Evolutionary conservation across 2,888 invertebrate genomes (phyloP).

Genomic region (Hybos culiciformis): DNA sequence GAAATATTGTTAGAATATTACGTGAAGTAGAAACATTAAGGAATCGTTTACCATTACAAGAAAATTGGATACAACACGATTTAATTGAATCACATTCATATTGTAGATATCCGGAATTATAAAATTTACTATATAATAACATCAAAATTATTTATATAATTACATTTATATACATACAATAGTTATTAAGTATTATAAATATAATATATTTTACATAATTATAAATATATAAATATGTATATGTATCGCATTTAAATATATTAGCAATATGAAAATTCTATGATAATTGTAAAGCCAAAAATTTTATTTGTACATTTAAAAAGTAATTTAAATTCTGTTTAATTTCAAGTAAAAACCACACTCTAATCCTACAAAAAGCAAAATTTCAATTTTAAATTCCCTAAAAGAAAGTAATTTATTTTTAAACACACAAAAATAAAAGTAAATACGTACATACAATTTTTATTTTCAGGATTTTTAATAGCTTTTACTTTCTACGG

Average conservation of each 20-base stretch:
- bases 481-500: too few relatives aligned
- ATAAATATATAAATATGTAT: neutral
- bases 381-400: too few relatives aligned
- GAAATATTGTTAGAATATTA: constrained; percentile 43
- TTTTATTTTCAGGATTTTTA: too few relatives aligned
- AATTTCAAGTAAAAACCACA: too few relatives aligned
- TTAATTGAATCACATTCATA: constrained; percentile 41
- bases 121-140: constrained; percentile 14
- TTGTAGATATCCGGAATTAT: constrained; percentile 40
- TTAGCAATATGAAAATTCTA: too few relatives aligned
- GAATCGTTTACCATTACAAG: constrained; percentile 37
- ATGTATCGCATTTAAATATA: neutral
- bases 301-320: too few relatives aligned
- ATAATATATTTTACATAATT: neutral
- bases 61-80: constrained; percentile 41
- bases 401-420: too few relatives aligned
- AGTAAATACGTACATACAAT: too few relatives aligned
- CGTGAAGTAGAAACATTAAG: constrained; percentile 37
- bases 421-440: too few relatives aligned
- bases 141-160: neutral
- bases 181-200: neutral
- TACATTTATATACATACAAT: neutral
- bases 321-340: too few relatives aligned
- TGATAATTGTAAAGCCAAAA: too few relatives aligned
- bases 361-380: too few relatives aligned